These are phyloP conservation scores for Heliconius erato DNA, from an alignment of 2,888 invertebrate genomes.

Conservation along the genomic window DNA sequence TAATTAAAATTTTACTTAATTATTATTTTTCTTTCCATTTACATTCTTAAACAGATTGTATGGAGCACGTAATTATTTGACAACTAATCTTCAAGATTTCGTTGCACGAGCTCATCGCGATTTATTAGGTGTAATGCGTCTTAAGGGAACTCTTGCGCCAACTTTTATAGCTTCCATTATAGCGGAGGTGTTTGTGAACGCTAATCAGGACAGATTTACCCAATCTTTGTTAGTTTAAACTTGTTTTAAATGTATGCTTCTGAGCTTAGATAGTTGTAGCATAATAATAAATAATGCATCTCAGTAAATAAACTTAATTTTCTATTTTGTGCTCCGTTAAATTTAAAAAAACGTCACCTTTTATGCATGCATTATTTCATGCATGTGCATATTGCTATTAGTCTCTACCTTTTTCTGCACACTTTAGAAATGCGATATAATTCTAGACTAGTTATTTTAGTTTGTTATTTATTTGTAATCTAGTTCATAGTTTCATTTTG, in stretches of 20 bases:
- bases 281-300: not conserved
- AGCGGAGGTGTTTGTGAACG: slow-evolving; percentile 33
- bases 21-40: too few relatives aligned
- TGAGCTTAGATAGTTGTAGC: not conserved
- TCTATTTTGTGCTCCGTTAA: not conserved
- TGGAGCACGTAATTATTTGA: slow-evolving; percentile 36
- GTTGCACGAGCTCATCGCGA: slow-evolving; percentile 39
- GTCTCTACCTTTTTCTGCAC: too few relatives aligned
- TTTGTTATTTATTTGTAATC: not conserved
- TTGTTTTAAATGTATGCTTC: not conserved
- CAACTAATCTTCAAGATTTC: slow-evolving; percentile 41
- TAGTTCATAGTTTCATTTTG: not conserved
- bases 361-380: too few relatives aligned
- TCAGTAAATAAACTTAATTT: not conserved
- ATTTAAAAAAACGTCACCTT: too few relatives aligned
- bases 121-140: slow-evolving; percentile 52
- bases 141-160: slow-evolving; percentile 47
- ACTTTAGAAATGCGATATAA: too few relatives aligned
- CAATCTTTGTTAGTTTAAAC: slow-evolving; percentile 21
- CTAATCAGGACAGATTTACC: slow-evolving; percentile 29
- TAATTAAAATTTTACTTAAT: too few relatives aligned
- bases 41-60: not conserved
- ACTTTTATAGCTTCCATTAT: slow-evolving; percentile 42
- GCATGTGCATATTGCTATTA: too few relatives aligned
- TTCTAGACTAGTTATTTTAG: too few relatives aligned